Base-by-base conservation (phyloP, 2,888 invertebrate genomes). In the Caradrina kadenii region DNA sequence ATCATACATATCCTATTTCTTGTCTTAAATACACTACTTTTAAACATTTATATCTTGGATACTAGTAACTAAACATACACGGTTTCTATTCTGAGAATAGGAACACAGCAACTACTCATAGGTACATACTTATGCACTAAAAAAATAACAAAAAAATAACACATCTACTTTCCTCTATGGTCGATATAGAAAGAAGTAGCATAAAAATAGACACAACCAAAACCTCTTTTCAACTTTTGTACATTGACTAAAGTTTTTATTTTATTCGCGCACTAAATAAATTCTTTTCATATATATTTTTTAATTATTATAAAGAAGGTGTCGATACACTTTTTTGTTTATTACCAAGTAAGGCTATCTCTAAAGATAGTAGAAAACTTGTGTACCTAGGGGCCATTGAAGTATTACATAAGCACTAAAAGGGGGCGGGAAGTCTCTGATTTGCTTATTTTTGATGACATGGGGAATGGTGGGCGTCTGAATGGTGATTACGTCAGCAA, bases 181-280 rank as follows among this genome's bases (percentile, higher is more conserved):
- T 63, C 59, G 42, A 50, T 56, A 79, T 79, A 79, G 70, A 73
- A 73, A 63, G 49, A 78, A 74, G 68, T 72, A 83, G 77, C 42
- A 42, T 49, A 64, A 67, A 26, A 26, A 26, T 26, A 26, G 26
- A 45, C 68, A 60, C 65, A 67, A 79, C 59, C 45, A 74, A 64
- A 79, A 74, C 52, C 63, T 62, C 61, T 58, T 66, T 65, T 53
- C 42, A 69, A 53, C 35, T 35, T 77, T 77, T 65, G 50, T 77
- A 69, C 59, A 61, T 26, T 58, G 50, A 69, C 82, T 82, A 81
- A 80, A 81, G 80, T 77, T 76, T 69, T 66, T 61, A 67, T 49
- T 45, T 64, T 54, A 64, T 52, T 61, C 39, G 54, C 58, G 60
- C 26, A 63, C 35, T 61, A 66, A 48, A 22, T 8, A 54, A 61